Conservation (phyloP, 2,888 invertebrate species). For the Tenthredo scrophulariae region DNA sequence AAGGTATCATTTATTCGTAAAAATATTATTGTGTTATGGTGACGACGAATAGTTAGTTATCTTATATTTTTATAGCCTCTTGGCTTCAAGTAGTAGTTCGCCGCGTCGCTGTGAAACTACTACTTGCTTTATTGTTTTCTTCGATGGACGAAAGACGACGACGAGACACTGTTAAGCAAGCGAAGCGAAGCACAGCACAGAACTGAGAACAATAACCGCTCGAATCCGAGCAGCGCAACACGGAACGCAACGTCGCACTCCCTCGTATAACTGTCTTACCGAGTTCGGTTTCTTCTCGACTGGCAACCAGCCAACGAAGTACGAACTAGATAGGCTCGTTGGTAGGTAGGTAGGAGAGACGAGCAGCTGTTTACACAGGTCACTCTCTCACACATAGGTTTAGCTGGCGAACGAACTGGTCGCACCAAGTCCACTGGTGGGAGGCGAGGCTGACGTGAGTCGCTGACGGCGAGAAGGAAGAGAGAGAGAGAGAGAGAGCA, state of each 20-base stretch:
- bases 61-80: neutral
- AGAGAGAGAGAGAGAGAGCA: neutral
- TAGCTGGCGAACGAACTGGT: neutral
- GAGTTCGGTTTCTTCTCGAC: constrained; percentile 21
- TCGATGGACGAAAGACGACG: neutral
- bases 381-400: constrained; percentile 12
- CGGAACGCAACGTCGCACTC: neutral
- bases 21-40: neutral
- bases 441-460: neutral
- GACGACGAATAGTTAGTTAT: neutral
- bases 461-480: neutral
- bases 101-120: neutral
- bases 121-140: neutral
- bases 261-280: neutral
- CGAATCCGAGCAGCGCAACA: neutral
- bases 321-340: neutral
- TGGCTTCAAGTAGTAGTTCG: neutral
- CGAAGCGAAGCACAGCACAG: neutral
- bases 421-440: neutral
- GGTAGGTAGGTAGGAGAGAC: neutral
- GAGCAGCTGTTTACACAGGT: constrained; percentile 41
- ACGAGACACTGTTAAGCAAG: neutral
- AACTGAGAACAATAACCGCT: neutral
- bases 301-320: constrained; percentile 23
- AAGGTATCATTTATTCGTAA: neutral